A percentile compares a stretch with the other conserved stretches of the same genome.
These are phyloP conservation scores for Drosophila mojavensis DNA, from an alignment of 1,140 invertebrate species.

Conservation along the genomic window DNA sequence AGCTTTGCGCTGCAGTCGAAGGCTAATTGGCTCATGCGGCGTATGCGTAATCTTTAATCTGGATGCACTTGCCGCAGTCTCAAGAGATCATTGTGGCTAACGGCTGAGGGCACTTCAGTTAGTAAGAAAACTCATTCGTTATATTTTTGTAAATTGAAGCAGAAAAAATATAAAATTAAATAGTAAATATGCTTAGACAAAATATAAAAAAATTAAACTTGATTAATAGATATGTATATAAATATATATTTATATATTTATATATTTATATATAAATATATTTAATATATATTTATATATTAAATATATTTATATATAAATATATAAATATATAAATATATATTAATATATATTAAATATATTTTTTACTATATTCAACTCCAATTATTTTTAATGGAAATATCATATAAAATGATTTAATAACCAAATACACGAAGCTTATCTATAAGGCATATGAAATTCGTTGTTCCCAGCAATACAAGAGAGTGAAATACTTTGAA, in stretches of 20 bases:
- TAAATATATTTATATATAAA: too few species aligned
- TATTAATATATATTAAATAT: too few species aligned
- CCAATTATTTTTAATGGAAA: not conserved
- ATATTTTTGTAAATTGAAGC: too few species aligned
- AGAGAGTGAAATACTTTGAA: slow-evolving; percentile 13
- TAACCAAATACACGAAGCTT: not conserved
- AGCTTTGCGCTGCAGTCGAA: not conserved
- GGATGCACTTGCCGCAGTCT: not conserved
- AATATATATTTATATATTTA: too few species aligned
- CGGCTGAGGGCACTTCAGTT: not conserved
- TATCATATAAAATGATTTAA: not conserved
- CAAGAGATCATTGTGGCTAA: not conserved
- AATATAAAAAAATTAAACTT: too few species aligned
- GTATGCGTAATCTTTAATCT: slow-evolving; percentile 41
- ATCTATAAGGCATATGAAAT: slow-evolving; percentile 13
- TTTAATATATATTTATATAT: too few species aligned
- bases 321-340: too few species aligned
- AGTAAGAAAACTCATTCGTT: not conserved
- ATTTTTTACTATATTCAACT: too few species aligned
- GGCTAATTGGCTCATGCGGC: slow-evolving; percentile 20
- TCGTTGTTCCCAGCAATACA: slow-evolving; percentile 1
- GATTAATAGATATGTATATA: too few species aligned
- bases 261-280: too few species aligned
- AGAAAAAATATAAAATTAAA: too few species aligned
- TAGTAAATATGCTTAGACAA: too few species aligned